Conservation (phyloP, 2,888 invertebrate species). For the Dryocosmus kuriphilus region DNA sequence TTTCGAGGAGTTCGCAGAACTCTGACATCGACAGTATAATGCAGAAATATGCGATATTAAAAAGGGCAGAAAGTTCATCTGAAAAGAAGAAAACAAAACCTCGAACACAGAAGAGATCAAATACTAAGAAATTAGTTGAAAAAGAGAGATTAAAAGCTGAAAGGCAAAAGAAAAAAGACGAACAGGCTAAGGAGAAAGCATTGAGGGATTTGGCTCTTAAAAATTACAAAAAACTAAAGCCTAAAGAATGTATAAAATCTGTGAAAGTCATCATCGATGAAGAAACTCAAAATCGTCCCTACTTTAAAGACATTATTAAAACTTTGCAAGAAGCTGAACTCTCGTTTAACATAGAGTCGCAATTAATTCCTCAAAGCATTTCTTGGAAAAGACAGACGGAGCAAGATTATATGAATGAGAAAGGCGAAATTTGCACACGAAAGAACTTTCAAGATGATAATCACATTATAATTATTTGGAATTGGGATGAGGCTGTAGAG, state of each 20-base stretch:
- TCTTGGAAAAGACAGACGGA: constrained; percentile 76
- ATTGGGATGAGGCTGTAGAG: constrained; percentile 72
- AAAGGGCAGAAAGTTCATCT: constrained; percentile 16
- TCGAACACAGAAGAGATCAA: constrained; percentile 18
- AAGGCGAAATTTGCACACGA: constrained; percentile 62
- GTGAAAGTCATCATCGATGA: constrained; percentile 67
- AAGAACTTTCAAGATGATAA: constrained; percentile 62
- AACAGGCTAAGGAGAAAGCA: constrained; percentile 59
- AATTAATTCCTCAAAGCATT: constrained; percentile 74
- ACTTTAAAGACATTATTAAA: constrained; percentile 63
- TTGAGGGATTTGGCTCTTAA: constrained; percentile 59
- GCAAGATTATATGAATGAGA: constrained; percentile 60
- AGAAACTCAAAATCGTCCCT: constrained; percentile 54
- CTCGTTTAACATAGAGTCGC: constrained; percentile 66
- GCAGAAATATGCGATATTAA: constrained; percentile 4
- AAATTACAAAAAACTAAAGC: constrained; percentile 62
- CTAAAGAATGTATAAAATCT: constrained; percentile 68
- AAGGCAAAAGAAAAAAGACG: constrained; percentile 49
- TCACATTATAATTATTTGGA: constrained; percentile 75
- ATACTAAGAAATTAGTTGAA: constrained; percentile 17
- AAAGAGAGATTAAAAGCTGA: constrained; percentile 38
- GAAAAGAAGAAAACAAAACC: constrained; percentile 6
- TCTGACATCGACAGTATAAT: background rate
- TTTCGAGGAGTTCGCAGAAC: background rate
- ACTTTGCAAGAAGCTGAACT: constrained; percentile 67